Evolutionary conservation across 1,140 invertebrate species (phyloP), one percentile per base, ranked within the genome.

Genomic region (Nasonia longicornis): DNA sequence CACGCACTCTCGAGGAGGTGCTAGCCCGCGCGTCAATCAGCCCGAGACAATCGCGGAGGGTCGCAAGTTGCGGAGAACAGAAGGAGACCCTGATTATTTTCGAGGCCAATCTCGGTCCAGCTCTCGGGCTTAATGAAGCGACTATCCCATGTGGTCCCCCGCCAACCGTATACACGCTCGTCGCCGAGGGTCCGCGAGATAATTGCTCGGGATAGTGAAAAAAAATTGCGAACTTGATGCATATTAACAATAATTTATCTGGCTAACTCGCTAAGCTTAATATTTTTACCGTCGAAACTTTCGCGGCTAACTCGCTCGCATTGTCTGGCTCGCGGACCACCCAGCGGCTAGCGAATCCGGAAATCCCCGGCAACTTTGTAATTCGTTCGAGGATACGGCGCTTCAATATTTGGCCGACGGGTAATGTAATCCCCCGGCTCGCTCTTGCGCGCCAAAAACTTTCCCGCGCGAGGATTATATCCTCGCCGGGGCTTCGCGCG

Each of bases 11-110:
- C 16, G 63, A 72, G 75, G 52, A 81, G 77, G 71, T 67, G 67
- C 11, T 38, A 38, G 52, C n/a, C 42, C 31, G 74, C 29, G 48
- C 67, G 73, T 81, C 80, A 52, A 69, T 77, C 76, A 67, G 42
- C 10, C 10, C 64, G 31, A 52, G 35, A 76, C 64, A 76, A 76
- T 64, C 63, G n/a, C 63, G n/a, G 74, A 67, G 35, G 6, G 42
- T 76, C 26, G 74, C 35, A 58, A n/a, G 45, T 12, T 20, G 31
- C 4, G 52, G 52, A 16, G 14, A 16, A 16, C 20, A 67, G 64
- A 77, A 67, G 35, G 45, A 63, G 31, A 82, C 7, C 58, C 70
- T 73, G 78, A 78, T 82, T 82, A 82, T 82, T 82, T 71, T 82
- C 81, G 45, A 78, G 71, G 77, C 70, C 70, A 78, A 75, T 42